Conservation (phyloP, 2,113 vertebrate species). For the Agapornis roseicollis region DNA sequence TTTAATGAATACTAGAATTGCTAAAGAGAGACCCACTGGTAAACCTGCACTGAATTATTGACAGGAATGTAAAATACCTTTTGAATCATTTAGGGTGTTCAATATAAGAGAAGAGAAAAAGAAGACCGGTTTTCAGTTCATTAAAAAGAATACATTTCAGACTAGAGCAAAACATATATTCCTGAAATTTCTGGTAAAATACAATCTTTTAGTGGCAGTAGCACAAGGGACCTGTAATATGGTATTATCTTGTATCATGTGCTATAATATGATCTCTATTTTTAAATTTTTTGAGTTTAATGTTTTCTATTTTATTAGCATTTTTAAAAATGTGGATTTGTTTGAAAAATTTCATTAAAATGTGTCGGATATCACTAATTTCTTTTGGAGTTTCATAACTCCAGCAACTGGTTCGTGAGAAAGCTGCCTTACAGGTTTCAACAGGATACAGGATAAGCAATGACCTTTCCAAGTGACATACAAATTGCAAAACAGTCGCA, state of each 20-base stretch:
- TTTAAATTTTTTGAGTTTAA: neutral
- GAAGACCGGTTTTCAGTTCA: neutral
- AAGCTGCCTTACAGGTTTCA: neutral
- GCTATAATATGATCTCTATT: neutral
- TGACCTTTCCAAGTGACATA: constrained; percentile 59
- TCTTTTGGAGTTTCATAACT: neutral
- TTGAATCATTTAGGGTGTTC: neutral
- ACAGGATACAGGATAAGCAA: constrained; percentile 34
- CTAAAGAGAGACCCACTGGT: neutral
- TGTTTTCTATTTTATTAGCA: neutral
- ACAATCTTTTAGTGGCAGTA: neutral
- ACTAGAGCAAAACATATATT: neutral
- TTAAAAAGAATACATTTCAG: neutral
- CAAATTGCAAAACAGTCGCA: constrained; percentile 32
- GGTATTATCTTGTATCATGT: neutral
- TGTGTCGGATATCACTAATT: neutral
- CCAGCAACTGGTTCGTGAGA: neutral
- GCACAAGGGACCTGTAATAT: neutral
- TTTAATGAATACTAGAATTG: neutral
- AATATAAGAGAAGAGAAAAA: neutral
- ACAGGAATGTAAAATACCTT: neutral
- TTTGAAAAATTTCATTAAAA: neutral
- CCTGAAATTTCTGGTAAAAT: neutral
- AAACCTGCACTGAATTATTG: neutral
- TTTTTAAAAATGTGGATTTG: neutral